phyloP scores from a whole-genome alignment of 2,113 vertebrate genomes.

The Balaeniceps rex region DNA sequence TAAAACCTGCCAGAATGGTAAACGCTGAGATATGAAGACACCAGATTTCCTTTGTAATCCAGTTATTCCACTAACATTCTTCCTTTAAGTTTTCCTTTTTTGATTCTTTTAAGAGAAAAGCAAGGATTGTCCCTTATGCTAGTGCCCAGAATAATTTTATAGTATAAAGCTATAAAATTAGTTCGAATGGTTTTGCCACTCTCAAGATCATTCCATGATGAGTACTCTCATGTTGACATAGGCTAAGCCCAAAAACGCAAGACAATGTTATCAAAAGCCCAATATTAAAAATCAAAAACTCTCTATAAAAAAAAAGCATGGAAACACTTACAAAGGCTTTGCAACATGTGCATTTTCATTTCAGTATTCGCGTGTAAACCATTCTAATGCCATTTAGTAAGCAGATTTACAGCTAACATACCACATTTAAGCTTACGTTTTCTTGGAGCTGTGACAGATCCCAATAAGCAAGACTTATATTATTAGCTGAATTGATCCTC shows the following conservation, averaged over 20 bases:
- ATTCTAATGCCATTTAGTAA: conserved; percentile 16
- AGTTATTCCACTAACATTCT: background rate
- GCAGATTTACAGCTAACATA: conserved; percentile 35
- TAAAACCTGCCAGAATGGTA: background rate
- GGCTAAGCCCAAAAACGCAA: background rate
- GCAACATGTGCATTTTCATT: background rate
- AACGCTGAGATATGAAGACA: background rate
- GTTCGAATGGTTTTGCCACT: background rate
- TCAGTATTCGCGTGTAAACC: background rate
- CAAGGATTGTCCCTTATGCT: background rate
- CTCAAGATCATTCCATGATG: background rate
- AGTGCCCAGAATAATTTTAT: background rate
- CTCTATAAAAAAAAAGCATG: background rate
- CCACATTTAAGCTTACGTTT: background rate
- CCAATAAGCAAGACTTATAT: background rate
- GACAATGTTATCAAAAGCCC: background rate
- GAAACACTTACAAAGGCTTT: background rate
- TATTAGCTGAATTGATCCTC: background rate
- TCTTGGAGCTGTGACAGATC: conserved; percentile 16
- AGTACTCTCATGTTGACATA: background rate
- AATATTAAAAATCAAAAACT: background rate
- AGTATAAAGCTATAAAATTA: background rate
- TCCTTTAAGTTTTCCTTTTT: background rate
- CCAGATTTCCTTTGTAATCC: background rate
- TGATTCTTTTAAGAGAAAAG: background rate